Evolutionary conservation across 2,888 invertebrate species (phyloP).

Genomic region (Thyatira batis): DNA sequence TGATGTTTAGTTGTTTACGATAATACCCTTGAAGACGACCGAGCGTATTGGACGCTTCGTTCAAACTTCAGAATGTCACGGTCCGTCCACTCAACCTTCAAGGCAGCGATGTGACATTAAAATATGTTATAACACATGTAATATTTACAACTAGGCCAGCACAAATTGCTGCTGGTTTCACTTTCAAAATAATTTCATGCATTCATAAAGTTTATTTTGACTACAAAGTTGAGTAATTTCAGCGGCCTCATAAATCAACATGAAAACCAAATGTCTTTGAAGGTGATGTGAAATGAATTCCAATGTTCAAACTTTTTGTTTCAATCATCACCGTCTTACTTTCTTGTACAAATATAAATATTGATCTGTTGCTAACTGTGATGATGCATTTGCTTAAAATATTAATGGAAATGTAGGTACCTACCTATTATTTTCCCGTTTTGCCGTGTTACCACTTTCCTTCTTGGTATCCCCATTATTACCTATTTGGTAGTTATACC

Average conservation of each 20-base stretch:
- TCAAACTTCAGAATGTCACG: slow-evolving; percentile 58
- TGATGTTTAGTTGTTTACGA: neutral
- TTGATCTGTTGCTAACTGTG: neutral
- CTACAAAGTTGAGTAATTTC: neutral
- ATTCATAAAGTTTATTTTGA: neutral
- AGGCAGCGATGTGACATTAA: slow-evolving; percentile 3
- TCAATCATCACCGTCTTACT: neutral
- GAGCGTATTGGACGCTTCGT: slow-evolving; percentile 30
- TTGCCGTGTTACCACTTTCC: no score
- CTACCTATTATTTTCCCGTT: no score
- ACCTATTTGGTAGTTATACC: neutral
- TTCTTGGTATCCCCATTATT: neutral
- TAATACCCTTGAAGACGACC: slow-evolving; percentile 10
- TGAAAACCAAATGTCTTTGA: neutral
- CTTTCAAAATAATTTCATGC: neutral
- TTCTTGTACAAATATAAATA: slow-evolving; percentile 13
- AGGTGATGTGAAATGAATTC: neutral
- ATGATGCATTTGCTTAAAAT: neutral
- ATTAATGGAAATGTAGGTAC: no score
- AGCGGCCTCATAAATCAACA: neutral
- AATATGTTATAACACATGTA: slow-evolving; percentile 12
- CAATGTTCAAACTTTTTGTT: neutral
- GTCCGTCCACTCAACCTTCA: slow-evolving; percentile 35
- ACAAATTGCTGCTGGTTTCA: neutral
- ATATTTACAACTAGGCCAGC: slow-evolving; percentile 7